Conservation (phyloP, 2,113 vertebrate genomes). For the Callospermophilus lateralis region DNA sequence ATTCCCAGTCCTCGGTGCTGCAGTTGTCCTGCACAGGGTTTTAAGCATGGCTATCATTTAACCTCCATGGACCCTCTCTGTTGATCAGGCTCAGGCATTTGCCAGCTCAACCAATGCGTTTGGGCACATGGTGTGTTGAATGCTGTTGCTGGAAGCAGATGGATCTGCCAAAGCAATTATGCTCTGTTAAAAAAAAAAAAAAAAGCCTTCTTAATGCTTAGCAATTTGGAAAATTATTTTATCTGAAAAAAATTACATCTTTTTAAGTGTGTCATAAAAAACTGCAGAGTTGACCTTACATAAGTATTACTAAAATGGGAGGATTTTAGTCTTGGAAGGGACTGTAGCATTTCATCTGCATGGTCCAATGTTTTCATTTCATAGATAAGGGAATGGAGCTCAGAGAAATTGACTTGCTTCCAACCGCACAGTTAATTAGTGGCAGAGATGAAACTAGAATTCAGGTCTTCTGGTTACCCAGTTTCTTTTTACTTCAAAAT, state of each 20-base stretch:
- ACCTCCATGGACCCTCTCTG: neutral
- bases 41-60: neutral
- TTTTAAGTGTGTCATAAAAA: neutral
- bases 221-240: constrained; percentile 53
- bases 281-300: neutral
- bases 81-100: neutral
- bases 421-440: neutral
- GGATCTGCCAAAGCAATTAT: neutral
- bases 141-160: neutral
- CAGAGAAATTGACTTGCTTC: neutral
- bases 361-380: neutral
- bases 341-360: neutral
- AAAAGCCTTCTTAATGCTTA: neutral
- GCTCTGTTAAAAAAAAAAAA: neutral
- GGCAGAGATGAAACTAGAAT: neutral
- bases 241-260: neutral
- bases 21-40: neutral
- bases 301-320: neutral
- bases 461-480: neutral
- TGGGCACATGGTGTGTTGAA: neutral
- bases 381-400: neutral
- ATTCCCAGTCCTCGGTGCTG: rapidly evolving
- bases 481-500: neutral
- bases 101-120: neutral
- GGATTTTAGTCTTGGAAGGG: neutral